These are phyloP conservation scores for Limonius californicus DNA, from an alignment of 1,140 invertebrate genomes.

Conservation along the genomic window DNA sequence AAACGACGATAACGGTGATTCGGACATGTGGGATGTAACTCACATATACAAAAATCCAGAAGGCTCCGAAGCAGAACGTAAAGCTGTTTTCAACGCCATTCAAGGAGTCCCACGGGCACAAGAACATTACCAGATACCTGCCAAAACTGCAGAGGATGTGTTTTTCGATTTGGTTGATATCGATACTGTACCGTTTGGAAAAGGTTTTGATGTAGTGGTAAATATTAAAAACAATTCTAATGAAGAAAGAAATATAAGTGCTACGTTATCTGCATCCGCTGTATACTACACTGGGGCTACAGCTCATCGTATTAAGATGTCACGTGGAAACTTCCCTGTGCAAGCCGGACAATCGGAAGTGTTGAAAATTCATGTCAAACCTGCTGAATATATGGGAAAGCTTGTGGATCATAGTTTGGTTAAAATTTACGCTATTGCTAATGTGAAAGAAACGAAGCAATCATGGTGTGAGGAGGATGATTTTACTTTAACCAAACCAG, in stretches of 20 bases:
- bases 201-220: conserved; percentile 63
- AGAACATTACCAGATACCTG: conserved; percentile 57
- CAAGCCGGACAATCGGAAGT: conserved; percentile 53
- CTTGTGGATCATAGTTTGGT: conserved; percentile 66
- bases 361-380: conserved; percentile 51
- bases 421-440: conserved; percentile 64
- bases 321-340: conserved; percentile 58
- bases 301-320: conserved; percentile 59
- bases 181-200: conserved; percentile 61
- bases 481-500: conserved; percentile 62
- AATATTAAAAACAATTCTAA: conserved; percentile 63
- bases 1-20: conserved; percentile 60
- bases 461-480: conserved; percentile 68
- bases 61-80: conserved; percentile 59
- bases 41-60: conserved; percentile 67
- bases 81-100: conserved; percentile 62
- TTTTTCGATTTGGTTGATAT: conserved; percentile 65
- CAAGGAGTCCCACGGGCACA: conserved; percentile 56
- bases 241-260: conserved; percentile 59
- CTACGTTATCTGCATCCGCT: conserved; percentile 58
- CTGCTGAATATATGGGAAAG: conserved; percentile 62
- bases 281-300: conserved; percentile 69
- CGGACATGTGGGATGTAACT: conserved; percentile 65
- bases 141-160: conserved; percentile 55
- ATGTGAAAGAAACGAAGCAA: conserved; percentile 64